A percentile compares a stretch with the other conserved stretches of the same genome.
Evolutionary conservation across 2,888 invertebrate species (phyloP).

Genomic region (Drosophila mimica): DNA sequence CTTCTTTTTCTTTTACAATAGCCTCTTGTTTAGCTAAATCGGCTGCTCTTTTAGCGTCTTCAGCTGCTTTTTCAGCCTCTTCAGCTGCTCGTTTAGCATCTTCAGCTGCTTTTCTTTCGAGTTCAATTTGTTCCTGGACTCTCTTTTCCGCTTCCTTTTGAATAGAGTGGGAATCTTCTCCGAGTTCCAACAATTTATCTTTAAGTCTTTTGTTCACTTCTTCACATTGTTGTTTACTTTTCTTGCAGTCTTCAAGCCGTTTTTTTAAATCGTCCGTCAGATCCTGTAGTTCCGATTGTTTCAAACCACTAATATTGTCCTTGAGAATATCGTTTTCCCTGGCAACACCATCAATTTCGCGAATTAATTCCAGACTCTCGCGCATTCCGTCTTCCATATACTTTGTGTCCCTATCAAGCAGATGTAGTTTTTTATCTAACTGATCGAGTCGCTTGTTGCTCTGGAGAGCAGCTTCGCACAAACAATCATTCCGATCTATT

Average conservation of each 20-base stretch:
- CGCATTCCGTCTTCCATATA: slow-evolving; percentile 68
- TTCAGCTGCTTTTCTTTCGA: slow-evolving; percentile 9
- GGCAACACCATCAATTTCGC: slow-evolving; percentile 75
- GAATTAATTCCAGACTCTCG: slow-evolving; percentile 67
- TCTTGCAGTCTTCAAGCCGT: slow-evolving; percentile 65
- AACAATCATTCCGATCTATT: slow-evolving; percentile 55
- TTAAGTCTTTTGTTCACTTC: slow-evolving; percentile 52
- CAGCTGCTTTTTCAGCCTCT: neutral
- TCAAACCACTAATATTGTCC: slow-evolving; percentile 64
- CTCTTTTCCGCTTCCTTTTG: slow-evolving; percentile 9
- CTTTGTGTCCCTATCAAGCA: slow-evolving; percentile 62
- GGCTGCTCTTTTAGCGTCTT: neutral
- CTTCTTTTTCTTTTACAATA: neutral
- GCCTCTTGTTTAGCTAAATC: neutral
- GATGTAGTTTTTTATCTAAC: slow-evolving; percentile 54
- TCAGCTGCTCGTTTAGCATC: neutral
- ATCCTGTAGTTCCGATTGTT: slow-evolving; percentile 62
- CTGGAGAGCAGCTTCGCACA: slow-evolving; percentile 53
- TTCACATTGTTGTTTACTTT: slow-evolving; percentile 53
- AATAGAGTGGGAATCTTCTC: slow-evolving; percentile 50
- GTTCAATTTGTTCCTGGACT: slow-evolving; percentile 8
- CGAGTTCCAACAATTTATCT: slow-evolving; percentile 47
- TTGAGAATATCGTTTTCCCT: slow-evolving; percentile 68
- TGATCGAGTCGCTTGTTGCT: slow-evolving; percentile 52
- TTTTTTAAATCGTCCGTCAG: slow-evolving; percentile 64